Evolutionary conservation across 2,888 invertebrate species (phyloP), one percentile per base, ranked within the genome.

Genomic region (Acronicta leporina): DNA sequence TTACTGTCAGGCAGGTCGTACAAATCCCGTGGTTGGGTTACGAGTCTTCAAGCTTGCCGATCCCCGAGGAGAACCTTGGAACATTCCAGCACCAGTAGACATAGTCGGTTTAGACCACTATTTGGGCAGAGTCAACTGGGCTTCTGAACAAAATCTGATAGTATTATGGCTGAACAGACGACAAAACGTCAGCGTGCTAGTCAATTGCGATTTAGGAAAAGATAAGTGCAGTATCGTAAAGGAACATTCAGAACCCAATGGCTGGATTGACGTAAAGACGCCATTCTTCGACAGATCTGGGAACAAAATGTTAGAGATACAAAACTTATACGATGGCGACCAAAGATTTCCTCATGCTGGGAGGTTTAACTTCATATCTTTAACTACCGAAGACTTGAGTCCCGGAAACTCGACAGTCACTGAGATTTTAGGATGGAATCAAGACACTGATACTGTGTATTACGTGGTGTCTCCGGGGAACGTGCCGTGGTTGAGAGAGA

Each of bases 151-250:
- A 0, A 95, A 96, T 30, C 84, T 98, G 0, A 90, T 96, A 1
- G 96, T 97, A 0, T 95, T 97, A 6, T 98, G 98, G 97, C 93
- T 98, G 56, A 98, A 98, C 87, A 95, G 99, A 53, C 95, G 97
- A 25, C 99, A 99, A 88, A 99, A 96, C 83, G 80, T 95, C 51
- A 95, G 96, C 38, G 89, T 96, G 20, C 81, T 96, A 43, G 94
- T 95, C 13, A 90, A 96, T 27, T 97, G 97, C 82, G 89, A 95
- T 54, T 68, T 94, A 15, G 80, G 77, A 25, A 79, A 81, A 41
- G 89, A 92, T 54, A 90, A 89, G 70, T 95, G 95, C 73, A 89
- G 85, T 49, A 87, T 92, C 47, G 77, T 92, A 0, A 80, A 92
- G 85, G 68, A 94, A 82, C 65, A 88, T n/a, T 85, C 87, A 0